A percentile compares a stretch with the other conserved stretches of the same genome.
Conservation (phyloP, 37 sponge, comb jelly and placozoan species). For the Geodia barretti region DNA sequence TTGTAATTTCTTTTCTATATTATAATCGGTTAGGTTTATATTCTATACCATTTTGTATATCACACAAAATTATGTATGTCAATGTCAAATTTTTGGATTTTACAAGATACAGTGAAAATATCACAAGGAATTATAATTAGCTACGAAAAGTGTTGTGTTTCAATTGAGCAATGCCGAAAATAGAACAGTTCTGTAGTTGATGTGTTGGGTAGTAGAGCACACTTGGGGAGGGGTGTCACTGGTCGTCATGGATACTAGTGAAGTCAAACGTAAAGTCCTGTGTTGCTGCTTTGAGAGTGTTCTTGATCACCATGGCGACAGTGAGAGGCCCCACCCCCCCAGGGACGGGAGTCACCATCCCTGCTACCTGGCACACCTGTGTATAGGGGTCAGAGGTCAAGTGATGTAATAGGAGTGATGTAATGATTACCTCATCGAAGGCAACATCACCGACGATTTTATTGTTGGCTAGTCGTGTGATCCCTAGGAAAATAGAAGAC, state of each 20-base stretch:
- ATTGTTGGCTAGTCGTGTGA: conserved; percentile 52
- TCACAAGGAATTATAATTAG: no score
- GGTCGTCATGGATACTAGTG: conserved; percentile 14
- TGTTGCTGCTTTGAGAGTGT: conserved; percentile 67
- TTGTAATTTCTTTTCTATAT: no score
- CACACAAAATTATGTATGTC: no score
- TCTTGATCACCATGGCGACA: conserved; percentile 81
- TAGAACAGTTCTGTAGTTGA: no score
- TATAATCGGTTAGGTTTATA: no score
- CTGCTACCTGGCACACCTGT: conserved; percentile 46
- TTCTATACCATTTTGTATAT: no score
- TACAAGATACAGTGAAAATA: no score
- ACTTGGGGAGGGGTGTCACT: neutral
- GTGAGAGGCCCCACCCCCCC: conserved; percentile 93
- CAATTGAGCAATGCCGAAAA: no score
- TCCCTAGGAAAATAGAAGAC: no score
- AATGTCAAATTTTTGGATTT: no score
- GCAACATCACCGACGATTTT: conserved; percentile 81
- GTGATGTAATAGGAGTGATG: neutral
- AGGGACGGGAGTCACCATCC: conserved; percentile 85
- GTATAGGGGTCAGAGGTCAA: neutral
- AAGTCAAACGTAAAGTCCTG: conserved; percentile 39
- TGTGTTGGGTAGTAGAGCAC: no score
- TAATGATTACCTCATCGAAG: conserved; percentile 51
- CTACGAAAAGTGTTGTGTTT: no score